Evolutionary conservation across 2,888 invertebrate species (phyloP).

Genomic region (Euplagia quadripunctaria): DNA sequence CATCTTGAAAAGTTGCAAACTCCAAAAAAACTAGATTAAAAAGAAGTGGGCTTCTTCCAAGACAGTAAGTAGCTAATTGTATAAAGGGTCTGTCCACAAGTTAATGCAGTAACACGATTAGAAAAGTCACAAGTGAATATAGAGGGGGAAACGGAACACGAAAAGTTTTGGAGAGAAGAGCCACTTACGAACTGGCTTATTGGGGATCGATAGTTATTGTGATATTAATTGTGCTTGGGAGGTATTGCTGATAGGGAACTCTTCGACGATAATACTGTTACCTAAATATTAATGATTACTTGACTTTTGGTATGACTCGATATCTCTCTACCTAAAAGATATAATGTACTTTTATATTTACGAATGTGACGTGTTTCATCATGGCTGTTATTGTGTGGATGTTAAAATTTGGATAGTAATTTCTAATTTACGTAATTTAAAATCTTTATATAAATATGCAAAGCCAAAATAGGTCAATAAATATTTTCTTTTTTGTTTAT

Average conservation of each 20-base stretch:
- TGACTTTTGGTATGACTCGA: too few species aligned
- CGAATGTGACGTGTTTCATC: too few species aligned
- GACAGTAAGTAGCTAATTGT: slow-evolving; percentile 78
- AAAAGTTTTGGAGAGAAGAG: slow-evolving; percentile 58
- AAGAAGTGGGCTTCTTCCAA: slow-evolving; percentile 59
- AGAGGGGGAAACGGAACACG: slow-evolving; percentile 56
- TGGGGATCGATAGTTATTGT: slow-evolving; percentile 43
- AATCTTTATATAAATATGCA: too few species aligned
- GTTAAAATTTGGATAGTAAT: too few species aligned
- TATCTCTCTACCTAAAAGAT: too few species aligned
- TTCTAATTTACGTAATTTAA: too few species aligned
- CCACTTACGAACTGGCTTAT: slow-evolving; percentile 44
- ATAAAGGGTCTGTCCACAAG: slow-evolving; percentile 78
- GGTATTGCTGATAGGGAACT: slow-evolving; percentile 23
- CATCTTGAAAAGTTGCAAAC: slow-evolving; percentile 38
- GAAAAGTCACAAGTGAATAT: slow-evolving; percentile 74
- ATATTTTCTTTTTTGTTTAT: too few species aligned
- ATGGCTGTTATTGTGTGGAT: too few species aligned
- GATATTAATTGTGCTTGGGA: slow-evolving; percentile 24
- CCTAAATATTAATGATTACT: not conserved
- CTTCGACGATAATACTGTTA: slow-evolving; percentile 23
- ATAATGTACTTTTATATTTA: too few species aligned
- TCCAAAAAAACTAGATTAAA: slow-evolving; percentile 56
- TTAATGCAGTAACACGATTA: slow-evolving; percentile 80
- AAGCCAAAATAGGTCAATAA: too few species aligned